Percentiles rank a stretch among this genome's conserved stretches.
Conservation (phyloP, 2,113 vertebrate species). For the Limnothrissa miodon region DNA sequence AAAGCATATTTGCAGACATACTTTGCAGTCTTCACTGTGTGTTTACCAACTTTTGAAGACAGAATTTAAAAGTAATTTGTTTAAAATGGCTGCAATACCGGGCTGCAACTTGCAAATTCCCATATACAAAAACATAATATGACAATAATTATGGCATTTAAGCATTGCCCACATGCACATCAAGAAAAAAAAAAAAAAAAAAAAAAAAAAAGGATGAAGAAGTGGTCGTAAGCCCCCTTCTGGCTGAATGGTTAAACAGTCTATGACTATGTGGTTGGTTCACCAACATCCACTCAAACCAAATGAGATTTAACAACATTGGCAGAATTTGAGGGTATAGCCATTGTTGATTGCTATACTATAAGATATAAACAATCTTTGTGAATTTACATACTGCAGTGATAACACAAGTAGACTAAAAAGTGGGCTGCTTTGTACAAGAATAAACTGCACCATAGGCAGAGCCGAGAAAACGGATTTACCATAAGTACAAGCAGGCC, state of each 20-base stretch:
- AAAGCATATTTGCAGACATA: neutral
- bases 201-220: too few relatives aligned
- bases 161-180: too few relatives aligned
- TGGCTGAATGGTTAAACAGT: too few relatives aligned
- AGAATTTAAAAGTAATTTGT: neutral
- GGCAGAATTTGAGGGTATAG: too few relatives aligned
- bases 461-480: too few relatives aligned
- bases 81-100: neutral
- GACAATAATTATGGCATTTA: neutral
- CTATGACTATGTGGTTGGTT: neutral
- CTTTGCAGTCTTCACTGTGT: neutral
- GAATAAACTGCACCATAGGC: too few relatives aligned
- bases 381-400: too few relatives aligned
- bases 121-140: neutral
- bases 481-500: too few relatives aligned
- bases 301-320: neutral
- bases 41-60: neutral
- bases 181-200: neutral
- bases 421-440: too few relatives aligned
- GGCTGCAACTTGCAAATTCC: neutral
- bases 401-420: too few relatives aligned
- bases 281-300: neutral
- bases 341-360: too few relatives aligned
- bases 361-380: too few relatives aligned
- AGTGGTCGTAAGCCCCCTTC: neutral